Percentiles rank a stretch among this genome's conserved stretches.
phyloP scores from a whole-genome alignment of 2,888 invertebrate species.

The Oscheius onirici region DNA sequence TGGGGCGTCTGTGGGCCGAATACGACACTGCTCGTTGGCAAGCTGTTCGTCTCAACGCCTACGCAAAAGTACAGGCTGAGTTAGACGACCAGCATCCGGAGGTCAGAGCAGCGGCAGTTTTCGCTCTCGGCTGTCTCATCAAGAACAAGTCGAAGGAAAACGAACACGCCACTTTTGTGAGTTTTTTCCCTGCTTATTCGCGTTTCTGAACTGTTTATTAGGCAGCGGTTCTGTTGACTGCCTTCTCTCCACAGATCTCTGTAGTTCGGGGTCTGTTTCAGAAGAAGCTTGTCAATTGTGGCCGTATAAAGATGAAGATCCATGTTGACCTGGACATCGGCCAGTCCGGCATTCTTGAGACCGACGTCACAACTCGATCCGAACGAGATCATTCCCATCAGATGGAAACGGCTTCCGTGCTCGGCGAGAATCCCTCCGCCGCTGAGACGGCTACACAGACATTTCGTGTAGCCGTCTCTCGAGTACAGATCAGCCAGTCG shows the following conservation, averaged over 20 bases:
- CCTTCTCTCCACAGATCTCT: background rate
- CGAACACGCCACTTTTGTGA: slow-evolving; percentile 69
- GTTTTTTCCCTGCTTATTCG: no score
- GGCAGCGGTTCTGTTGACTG: background rate
- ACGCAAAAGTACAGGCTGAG: slow-evolving; percentile 80
- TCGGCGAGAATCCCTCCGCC: slow-evolving; percentile 14
- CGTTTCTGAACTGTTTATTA: no score
- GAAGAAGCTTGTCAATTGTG: slow-evolving; percentile 13
- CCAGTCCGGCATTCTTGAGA: background rate
- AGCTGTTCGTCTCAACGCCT: slow-evolving; percentile 92
- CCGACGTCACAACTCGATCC: background rate
- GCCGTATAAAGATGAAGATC: slow-evolving; percentile 11
- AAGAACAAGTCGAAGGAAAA: slow-evolving; percentile 65
- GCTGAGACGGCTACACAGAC: no score
- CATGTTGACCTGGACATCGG: slow-evolving; percentile 26
- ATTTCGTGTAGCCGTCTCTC: slow-evolving; percentile 12
- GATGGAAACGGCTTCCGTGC: background rate
- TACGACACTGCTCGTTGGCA: slow-evolving; percentile 86
- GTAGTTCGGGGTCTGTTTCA: background rate
- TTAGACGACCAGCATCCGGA: slow-evolving; percentile 83
- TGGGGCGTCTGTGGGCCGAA: slow-evolving; percentile 89
- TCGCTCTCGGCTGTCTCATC: slow-evolving; percentile 81
- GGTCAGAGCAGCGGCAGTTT: slow-evolving; percentile 91
- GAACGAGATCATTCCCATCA: slow-evolving; percentile 22
- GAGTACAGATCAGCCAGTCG: background rate